Conservation (phyloP, 2,113 vertebrate genomes). For the Chamaetylas fuelleborni region DNA sequence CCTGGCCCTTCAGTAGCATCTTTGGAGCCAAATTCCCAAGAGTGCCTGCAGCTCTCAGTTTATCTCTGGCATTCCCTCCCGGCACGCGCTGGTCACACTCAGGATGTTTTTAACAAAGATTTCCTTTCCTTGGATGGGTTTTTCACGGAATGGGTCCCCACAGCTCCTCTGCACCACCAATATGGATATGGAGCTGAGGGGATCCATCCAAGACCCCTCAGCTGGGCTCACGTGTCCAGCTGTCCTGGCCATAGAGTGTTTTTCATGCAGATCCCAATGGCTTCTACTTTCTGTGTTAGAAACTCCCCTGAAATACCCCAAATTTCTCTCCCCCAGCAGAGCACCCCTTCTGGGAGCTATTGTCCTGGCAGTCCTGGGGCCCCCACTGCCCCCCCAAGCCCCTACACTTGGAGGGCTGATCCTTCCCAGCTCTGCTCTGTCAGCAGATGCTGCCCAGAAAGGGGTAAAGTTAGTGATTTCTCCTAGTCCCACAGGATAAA, state of each 20-base stretch:
- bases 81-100: not conserved
- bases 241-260: not conserved
- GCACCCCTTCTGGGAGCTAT: not conserved
- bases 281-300: not conserved
- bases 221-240: fast-evolving
- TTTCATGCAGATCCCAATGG: not conserved
- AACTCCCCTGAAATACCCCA: not conserved
- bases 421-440: not conserved
- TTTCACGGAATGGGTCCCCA: fast-evolving
- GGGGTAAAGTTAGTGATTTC: not conserved
- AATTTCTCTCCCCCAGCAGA: not conserved
- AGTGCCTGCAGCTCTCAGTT: not conserved
- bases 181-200: not conserved
- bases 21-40: not conserved
- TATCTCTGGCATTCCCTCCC: not conserved
- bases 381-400: too few species aligned
- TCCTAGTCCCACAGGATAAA: not conserved
- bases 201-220: not conserved
- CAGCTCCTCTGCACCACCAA: not conserved
- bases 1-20: not conserved
- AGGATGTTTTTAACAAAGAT: not conserved
- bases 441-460: fast-evolving
- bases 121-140: not conserved
- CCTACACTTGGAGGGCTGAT: not conserved
- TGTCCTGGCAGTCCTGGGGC: not conserved